Evolutionary conservation across 2,888 invertebrate genomes (phyloP).

Genomic region (Hypomecis atomaria): DNA sequence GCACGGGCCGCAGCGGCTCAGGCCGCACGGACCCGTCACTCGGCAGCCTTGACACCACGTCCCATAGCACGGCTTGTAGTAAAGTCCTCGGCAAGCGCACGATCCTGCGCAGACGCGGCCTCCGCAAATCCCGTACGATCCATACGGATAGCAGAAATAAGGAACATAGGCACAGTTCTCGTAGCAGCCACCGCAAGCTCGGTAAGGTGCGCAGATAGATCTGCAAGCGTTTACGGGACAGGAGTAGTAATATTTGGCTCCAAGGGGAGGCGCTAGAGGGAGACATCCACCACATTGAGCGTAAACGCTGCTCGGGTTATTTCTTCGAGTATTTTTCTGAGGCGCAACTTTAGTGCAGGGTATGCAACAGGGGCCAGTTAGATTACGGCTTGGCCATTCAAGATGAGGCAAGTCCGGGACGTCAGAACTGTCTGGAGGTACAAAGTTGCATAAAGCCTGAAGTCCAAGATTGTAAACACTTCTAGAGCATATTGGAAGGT

Average conservation of each 20-base stretch:
- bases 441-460: constrained; percentile 3
- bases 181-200: constrained; percentile 2
- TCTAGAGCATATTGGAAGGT: background rate
- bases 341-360: background rate
- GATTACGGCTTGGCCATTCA: background rate
- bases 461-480: background rate
- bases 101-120: background rate
- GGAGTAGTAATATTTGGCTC: constrained; percentile 1
- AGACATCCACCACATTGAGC: background rate
- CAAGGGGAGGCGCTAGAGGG: background rate
- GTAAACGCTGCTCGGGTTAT: background rate
- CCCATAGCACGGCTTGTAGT: background rate
- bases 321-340: no score
- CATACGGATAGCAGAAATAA: constrained; percentile 1
- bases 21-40: constrained; percentile 2
- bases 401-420: background rate
- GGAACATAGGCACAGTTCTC: background rate
- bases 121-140: constrained; percentile 1
- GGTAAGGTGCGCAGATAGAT: constrained; percentile 1
- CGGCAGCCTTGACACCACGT: background rate
- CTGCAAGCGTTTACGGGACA: background rate
- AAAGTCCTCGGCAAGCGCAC: constrained; percentile 4
- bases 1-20: constrained; percentile 8
- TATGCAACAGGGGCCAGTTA: background rate
- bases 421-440: background rate